Evolutionary conservation across 1,140 invertebrate species (phyloP).

Genomic region (Chlorops oryzae): DNA sequence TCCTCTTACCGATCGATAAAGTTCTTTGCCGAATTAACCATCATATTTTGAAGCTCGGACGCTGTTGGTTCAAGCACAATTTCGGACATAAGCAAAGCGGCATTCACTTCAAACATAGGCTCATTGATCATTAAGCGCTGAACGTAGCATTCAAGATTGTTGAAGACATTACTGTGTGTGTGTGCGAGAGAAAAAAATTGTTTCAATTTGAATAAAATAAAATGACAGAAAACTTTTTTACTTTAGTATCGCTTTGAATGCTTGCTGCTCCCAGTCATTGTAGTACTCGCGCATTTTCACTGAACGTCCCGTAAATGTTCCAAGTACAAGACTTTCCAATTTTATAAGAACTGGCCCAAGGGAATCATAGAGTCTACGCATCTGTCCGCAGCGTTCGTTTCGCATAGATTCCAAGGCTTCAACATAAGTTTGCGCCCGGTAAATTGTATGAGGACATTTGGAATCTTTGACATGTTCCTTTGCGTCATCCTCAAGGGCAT

Average conservation of each 20-base stretch:
- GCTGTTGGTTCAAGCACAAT: conserved; percentile 66
- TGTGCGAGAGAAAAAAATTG: too few species aligned
- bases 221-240: too few species aligned
- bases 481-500: conserved; percentile 12
- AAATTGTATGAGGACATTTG: conserved; percentile 28
- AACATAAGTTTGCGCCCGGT: conserved; percentile 48
- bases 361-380: conserved; percentile 65
- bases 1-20: conserved; percentile 54
- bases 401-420: conserved; percentile 57
- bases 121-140: conserved; percentile 54
- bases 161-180: conserved; percentile 41
- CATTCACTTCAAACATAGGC: conserved; percentile 72
- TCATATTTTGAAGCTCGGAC: conserved; percentile 69
- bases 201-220: neutral
- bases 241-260: conserved; percentile 56
- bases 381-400: conserved; percentile 57
- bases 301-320: conserved; percentile 59
- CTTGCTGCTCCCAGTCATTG: conserved; percentile 62
- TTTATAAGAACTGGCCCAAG: conserved; percentile 73
- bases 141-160: conserved; percentile 67
- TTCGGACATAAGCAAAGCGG: conserved; percentile 64
- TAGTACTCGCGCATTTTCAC: conserved; percentile 63
- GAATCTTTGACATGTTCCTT: conserved; percentile 7
- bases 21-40: conserved; percentile 59
- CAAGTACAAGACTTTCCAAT: conserved; percentile 68